Evolutionary conservation across 2,888 invertebrate species (phyloP), one percentile per base, ranked within the genome.

Genomic region (Petrophora chlorosata): DNA sequence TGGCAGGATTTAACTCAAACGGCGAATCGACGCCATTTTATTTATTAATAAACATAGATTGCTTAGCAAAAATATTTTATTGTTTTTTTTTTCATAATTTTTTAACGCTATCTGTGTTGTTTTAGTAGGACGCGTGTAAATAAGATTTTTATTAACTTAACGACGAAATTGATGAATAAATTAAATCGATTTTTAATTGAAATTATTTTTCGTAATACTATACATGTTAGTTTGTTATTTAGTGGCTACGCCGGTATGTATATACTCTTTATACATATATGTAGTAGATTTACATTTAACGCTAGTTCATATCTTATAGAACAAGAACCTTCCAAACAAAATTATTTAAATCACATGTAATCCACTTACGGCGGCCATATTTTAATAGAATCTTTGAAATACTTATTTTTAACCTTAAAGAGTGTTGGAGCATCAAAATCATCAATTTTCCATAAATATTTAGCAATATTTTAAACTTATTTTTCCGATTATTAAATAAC

Each of bases 131-230:
- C 63, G 71, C 67, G 70, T 89, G 89, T 89, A 89, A 77, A 89
- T 89, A 89, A 89, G 88, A 88, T 82, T 86, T 86, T 85, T 85
- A 83, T 85, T 84, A 81, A 82, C 70, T 76, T 76, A 71, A 73
- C 67, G 56, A 60, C 64, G 59, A 49, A 56, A 46, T 42, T 25
- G 29, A 50, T 52, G 53, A 56, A 43, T 19, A 15, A 48, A 35
- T 44, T 9, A 65, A 59, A 58, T 67, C 57, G 63, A 61, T 64
- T 71, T 67, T 65, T 60, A 62, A 53, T 54, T 49, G 41, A 67
- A 65, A 72, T 55, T 57, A 58, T 67, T 70, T 70, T 71, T 72
- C 67, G 58, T 76, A 76, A 66, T 80, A 71, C 79, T 76, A 76
- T 81, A 50, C 45, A 55, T 40, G 47, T 56, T 53, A 44, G 78